These are phyloP conservation scores for Orycteropus afer DNA, from an alignment of 2,113 vertebrate species.

Conservation along the genomic window DNA sequence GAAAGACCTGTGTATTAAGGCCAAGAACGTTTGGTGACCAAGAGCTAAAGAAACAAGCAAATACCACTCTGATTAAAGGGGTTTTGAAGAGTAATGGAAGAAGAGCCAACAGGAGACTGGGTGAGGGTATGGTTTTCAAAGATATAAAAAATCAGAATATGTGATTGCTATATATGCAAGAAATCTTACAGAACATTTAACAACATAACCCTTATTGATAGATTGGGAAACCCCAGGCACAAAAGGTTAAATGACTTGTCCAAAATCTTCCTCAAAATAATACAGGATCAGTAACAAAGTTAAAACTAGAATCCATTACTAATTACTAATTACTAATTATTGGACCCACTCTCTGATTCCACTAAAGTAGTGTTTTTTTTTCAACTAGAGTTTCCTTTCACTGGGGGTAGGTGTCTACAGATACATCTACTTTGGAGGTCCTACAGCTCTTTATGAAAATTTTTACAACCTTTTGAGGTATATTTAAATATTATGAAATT, in stretches of 20 bases:
- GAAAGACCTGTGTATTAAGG: constrained; percentile 22
- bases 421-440: not conserved
- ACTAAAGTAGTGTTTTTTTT: not conserved
- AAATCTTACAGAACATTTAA: not conserved
- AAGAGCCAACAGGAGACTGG: not conserved
- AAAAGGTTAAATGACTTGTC: not conserved
- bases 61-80: not conserved
- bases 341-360: not conserved
- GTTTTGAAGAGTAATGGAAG: not conserved
- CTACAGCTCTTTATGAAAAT: not conserved
- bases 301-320: not conserved
- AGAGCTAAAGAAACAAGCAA: not conserved
- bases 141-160: not conserved
- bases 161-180: not conserved
- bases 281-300: not conserved
- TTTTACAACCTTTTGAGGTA: not conserved
- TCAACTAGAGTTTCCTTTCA: not conserved
- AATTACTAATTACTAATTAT: not conserved
- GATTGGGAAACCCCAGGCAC: constrained; percentile 37
- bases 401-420: not conserved
- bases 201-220: not conserved
- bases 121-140: not conserved
- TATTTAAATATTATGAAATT: not conserved
- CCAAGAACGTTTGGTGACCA: not conserved
- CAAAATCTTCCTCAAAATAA: not conserved